phyloP scores from a whole-genome alignment of 2,797 vertebrate genomes.

The Myioborus miniatus region DNA sequence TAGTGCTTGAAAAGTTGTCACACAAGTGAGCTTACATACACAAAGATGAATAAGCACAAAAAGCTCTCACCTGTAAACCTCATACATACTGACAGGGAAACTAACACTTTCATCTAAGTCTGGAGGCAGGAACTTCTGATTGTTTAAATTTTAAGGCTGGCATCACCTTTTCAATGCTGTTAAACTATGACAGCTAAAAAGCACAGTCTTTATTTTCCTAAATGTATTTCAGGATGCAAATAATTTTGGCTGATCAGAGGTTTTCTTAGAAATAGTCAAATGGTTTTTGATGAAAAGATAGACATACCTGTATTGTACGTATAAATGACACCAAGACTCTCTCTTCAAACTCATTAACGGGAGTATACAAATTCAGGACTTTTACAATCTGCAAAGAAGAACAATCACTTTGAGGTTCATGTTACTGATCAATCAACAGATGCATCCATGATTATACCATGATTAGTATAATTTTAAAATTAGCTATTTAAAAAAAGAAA shows the following conservation, averaged over 20 bases:
- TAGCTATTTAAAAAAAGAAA: background rate
- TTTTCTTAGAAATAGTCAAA: background rate
- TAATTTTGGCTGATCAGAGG: background rate
- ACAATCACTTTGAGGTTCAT: background rate
- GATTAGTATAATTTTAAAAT: background rate
- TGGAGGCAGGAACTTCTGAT: background rate
- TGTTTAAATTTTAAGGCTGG: background rate
- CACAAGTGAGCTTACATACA: background rate
- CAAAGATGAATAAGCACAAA: background rate
- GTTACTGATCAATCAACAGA: background rate
- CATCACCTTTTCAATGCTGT: background rate
- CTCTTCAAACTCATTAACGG: constrained; percentile 98
- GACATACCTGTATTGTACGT: constrained; percentile 94
- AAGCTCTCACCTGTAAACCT: background rate
- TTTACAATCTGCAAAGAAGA: constrained; percentile 89
- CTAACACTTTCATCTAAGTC: background rate
- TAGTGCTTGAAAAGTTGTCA: background rate
- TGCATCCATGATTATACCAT: background rate
- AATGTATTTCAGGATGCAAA: background rate
- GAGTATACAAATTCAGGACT: constrained; percentile 97
- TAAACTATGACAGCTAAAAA: background rate
- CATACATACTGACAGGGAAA: background rate
- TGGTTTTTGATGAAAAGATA: background rate
- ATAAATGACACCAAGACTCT: constrained; percentile 94
- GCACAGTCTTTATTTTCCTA: background rate